Conservation (phyloP, 1,140 invertebrate genomes). For the Phymorhynchus buccinoides region DNA sequence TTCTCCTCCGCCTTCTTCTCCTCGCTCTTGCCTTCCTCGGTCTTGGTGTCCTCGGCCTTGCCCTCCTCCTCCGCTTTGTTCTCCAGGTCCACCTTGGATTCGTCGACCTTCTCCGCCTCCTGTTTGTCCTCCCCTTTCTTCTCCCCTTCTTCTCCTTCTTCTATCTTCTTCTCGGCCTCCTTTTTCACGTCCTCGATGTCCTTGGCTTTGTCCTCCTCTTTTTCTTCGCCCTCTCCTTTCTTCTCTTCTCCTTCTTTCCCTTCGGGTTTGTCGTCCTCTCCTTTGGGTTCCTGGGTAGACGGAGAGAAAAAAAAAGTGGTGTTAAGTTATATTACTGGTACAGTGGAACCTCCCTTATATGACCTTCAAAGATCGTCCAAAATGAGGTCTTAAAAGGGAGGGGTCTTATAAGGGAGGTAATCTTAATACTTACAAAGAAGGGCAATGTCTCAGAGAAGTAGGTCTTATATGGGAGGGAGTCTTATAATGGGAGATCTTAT, state of each 20-base stretch:
- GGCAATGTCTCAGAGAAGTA: too few species aligned
- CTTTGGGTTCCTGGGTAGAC: constrained; percentile 45
- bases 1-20: constrained; percentile 35
- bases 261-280: constrained; percentile 48
- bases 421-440: too few species aligned
- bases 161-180: constrained; percentile 37
- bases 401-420: too few species aligned
- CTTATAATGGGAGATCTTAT: too few species aligned
- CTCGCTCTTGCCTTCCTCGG: constrained; percentile 24
- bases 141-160: constrained; percentile 17
- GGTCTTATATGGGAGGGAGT: too few species aligned
- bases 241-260: constrained; percentile 53
- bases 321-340: not conserved
- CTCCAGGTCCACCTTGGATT: constrained; percentile 44
- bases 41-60: constrained; percentile 35
- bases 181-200: constrained; percentile 41
- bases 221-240: constrained; percentile 39
- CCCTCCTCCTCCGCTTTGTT: constrained; percentile 28
- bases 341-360: too few species aligned
- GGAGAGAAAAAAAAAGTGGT: not conserved
- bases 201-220: constrained; percentile 54
- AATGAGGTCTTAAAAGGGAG: too few species aligned
- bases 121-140: constrained; percentile 43
- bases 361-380: too few species aligned
- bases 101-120: constrained; percentile 43